Evolutionary conservation across 2,888 invertebrate genomes (phyloP), one percentile per base, ranked within the genome.

Genomic region (Keiferia lycopersicella): DNA sequence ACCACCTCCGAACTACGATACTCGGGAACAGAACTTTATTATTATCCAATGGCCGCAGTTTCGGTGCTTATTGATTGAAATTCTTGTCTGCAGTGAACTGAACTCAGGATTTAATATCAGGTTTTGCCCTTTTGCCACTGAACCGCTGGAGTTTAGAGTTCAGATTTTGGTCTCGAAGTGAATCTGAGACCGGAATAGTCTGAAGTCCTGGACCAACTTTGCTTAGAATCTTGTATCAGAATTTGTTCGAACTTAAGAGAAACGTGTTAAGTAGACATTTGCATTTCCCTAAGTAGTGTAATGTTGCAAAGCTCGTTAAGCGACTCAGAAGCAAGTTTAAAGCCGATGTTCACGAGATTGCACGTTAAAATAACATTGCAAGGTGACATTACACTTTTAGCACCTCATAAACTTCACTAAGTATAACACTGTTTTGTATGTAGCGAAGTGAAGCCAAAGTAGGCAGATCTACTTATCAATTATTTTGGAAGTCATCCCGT

Each of bases 311-410:
- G 45, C 45, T 45, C 45, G 45, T 45, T 45, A 45, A 45, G 45
- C n/a, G 3, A 45, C 45, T 45, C 45, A 45, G 50, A 16, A 18
- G 20, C 50, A 22, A 50, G 50, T 50, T 50, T 11, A 50, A 50
- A 11, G 20, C 18, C 18, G 50, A 12, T 20, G 22, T 10, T 53
- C 26, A 12, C 22, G 22, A 53, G 51, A 53, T 53, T 22, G 11
- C 51, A 22, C 51, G 51, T 53, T 53, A 22, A 53, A 53, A 22
- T 53, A 53, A 53, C 22, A 22, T 53, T 53, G 6, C 20, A 22
- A 53, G 14, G 51, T 22, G 22, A 22, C 51, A 53, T 22, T 53
- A 53, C 20, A 14, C 14, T 53, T 22, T 53, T 22, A 22, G 34
- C 51, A 53, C 51, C 51, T 53, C 22, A 14, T 53, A 22, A 53